A percentile compares a stretch with the other conserved stretches of the same genome.
These are phyloP conservation scores for Listronotus bonariensis DNA, from an alignment of 1,140 invertebrate species.

Conservation along the genomic window DNA sequence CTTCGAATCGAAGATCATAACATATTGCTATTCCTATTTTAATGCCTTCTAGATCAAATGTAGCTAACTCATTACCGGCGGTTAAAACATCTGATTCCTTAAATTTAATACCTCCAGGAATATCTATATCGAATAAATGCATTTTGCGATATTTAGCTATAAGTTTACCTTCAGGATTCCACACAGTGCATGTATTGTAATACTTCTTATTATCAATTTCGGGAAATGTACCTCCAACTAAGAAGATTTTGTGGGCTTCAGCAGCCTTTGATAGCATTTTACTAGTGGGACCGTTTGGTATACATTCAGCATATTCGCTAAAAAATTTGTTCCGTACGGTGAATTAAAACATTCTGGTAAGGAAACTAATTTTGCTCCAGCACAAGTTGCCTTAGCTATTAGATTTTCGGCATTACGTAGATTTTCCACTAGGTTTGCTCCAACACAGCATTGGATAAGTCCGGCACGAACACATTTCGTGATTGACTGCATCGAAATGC, in stretches of 20 bases:
- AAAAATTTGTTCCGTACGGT: constrained; percentile 90
- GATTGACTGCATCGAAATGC: constrained; percentile 21
- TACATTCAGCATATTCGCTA: constrained; percentile 82
- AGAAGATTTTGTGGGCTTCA: constrained; percentile 75
- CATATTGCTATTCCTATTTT: constrained; percentile 96
- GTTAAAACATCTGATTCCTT: constrained; percentile 86
- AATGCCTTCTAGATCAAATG: constrained; percentile 75
- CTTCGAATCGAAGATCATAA: constrained; percentile 91
- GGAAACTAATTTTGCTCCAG: constrained; percentile 78
- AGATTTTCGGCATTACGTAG: constrained; percentile 70
- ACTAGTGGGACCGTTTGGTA: constrained; percentile 78
- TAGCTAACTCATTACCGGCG: constrained; percentile 76
- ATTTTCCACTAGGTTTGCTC: constrained; percentile 76
- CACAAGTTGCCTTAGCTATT: constrained; percentile 74
- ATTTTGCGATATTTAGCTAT: constrained; percentile 80
- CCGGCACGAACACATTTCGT: constrained; percentile 55
- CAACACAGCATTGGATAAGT: constrained; percentile 80
- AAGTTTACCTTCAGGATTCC: constrained; percentile 78
- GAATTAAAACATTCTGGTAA: constrained; percentile 95
- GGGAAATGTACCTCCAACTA: constrained; percentile 90
- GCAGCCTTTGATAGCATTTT: constrained; percentile 73
- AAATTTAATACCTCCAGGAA: constrained; percentile 90
- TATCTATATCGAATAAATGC: constrained; percentile 95
- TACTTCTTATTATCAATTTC: constrained; percentile 72
- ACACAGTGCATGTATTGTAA: constrained; percentile 92